Percentiles rank a stretch among this genome's conserved stretches.
These are phyloP conservation scores for Sycobia sp. DNA, from an alignment of 1,140 invertebrate genomes.

Conservation along the genomic window DNA sequence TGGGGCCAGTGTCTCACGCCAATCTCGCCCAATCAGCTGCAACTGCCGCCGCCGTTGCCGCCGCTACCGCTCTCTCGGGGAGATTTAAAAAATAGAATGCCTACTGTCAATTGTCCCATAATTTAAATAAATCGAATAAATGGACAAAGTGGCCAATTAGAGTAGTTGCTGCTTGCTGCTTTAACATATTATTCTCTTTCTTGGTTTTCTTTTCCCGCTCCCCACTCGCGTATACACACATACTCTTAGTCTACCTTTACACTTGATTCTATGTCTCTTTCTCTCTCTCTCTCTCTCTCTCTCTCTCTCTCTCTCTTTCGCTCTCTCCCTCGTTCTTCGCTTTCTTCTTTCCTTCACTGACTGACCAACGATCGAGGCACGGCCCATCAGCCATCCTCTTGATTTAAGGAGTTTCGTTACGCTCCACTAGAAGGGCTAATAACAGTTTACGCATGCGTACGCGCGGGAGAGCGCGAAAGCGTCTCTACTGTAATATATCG, in stretches of 20 bases:
- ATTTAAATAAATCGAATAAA: slow-evolving; percentile 66
- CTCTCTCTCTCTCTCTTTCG: slow-evolving; percentile 28
- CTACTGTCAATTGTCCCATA: slow-evolving; percentile 65
- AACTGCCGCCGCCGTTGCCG: slow-evolving; percentile 1
- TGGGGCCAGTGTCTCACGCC: slow-evolving; percentile 63
- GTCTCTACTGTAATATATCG: not conserved
- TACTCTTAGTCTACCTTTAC: no score
- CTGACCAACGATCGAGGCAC: slow-evolving; percentile 4
- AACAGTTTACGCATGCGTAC: slow-evolving; percentile 9
- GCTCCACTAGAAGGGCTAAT: slow-evolving; percentile 31
- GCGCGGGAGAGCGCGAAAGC: not conserved
- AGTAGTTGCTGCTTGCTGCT: slow-evolving; percentile 60
- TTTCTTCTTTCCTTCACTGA: slow-evolving; percentile 2
- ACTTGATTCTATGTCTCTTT: no score
- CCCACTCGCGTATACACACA: no score
- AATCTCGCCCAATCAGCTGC: slow-evolving; percentile 61
- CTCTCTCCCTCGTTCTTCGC: slow-evolving; percentile 5
- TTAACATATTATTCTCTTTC: slow-evolving; percentile 60
- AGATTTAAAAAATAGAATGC: slow-evolving; percentile 66
- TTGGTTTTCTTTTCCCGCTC: slow-evolving; percentile 41
- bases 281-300: slow-evolving; percentile 39
- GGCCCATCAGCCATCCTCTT: slow-evolving; percentile 27
- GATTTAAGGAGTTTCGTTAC: slow-evolving; percentile 33
- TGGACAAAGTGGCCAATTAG: slow-evolving; percentile 65
- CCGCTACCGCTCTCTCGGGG: slow-evolving; percentile 41